phyloP scores from a whole-genome alignment of 2,888 invertebrate genomes.

The Cephonodes hylas region DNA sequence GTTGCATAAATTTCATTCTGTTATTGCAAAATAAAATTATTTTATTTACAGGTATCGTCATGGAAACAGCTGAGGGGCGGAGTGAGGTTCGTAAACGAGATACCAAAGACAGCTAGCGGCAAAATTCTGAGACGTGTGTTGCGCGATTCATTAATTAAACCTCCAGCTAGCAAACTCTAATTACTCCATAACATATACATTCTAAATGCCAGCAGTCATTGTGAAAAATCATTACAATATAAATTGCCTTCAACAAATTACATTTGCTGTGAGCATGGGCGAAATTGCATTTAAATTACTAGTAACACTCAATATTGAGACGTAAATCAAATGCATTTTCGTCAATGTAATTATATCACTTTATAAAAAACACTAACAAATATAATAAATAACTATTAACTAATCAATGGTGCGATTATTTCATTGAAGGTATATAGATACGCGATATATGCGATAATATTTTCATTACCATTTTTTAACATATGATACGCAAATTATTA shows the following conservation, averaged over 20 bases:
- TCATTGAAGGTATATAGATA: too few relatives aligned
- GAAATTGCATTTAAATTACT: not conserved
- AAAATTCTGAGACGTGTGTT: slow-evolving; percentile 86
- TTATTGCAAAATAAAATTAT: slow-evolving; percentile 8
- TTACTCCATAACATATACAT: not conserved
- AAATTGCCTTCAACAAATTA: not conserved
- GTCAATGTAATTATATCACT: too few relatives aligned
- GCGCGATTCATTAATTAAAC: slow-evolving; percentile 33
- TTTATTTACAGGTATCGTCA: slow-evolving; percentile 72
- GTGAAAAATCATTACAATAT: not conserved
- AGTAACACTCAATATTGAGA: not conserved
- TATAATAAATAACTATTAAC: too few relatives aligned
- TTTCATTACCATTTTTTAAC: too few relatives aligned
- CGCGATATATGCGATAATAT: too few relatives aligned
- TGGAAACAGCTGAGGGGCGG: slow-evolving; percentile 88
- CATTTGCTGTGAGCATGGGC: not conserved
- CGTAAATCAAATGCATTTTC: too few relatives aligned
- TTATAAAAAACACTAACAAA: not conserved
- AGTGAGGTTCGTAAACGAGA: slow-evolving; percentile 84
- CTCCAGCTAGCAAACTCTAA: slow-evolving; percentile 25
- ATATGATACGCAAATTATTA: too few relatives aligned
- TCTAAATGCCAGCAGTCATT: not conserved
- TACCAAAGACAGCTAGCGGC: slow-evolving; percentile 88
- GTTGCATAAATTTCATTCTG: too few relatives aligned
- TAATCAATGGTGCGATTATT: too few relatives aligned